A percentile compares a stretch with the other conserved stretches of the same genome.
These are phyloP conservation scores for Sardina pilchardus DNA, from an alignment of 2,113 vertebrate genomes.

Conservation along the genomic window DNA sequence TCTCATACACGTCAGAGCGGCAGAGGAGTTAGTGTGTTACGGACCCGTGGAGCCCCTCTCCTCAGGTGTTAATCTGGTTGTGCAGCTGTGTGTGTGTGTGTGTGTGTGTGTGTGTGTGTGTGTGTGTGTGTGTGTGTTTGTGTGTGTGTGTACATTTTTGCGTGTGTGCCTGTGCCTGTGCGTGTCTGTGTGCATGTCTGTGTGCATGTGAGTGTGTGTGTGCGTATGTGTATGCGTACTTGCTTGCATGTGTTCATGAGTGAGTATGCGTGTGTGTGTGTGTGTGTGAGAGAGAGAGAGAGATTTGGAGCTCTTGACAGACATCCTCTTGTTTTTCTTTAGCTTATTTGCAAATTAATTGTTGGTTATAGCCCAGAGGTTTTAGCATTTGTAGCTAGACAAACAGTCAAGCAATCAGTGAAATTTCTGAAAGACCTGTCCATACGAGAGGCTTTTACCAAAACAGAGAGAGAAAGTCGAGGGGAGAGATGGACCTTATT, in stretches of 20 bases:
- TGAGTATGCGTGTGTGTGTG: neutral
- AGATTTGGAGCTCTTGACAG: neutral
- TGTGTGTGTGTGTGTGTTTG: neutral
- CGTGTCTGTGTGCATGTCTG: neutral
- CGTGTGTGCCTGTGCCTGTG: neutral
- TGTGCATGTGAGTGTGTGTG: neutral
- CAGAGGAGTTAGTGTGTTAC: neutral
- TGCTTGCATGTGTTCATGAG: neutral
- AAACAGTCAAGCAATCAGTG: neutral
- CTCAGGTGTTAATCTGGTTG: neutral
- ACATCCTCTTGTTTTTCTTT: neutral
- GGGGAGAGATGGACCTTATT: neutral
- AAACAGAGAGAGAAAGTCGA: neutral
- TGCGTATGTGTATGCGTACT: neutral
- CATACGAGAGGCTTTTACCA: neutral
- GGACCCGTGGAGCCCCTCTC: neutral
- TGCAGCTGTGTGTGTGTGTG: neutral
- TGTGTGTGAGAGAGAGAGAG: neutral
- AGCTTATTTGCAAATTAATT: neutral
- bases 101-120: neutral
- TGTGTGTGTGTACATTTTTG: neutral
- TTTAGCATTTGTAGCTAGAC: neutral
- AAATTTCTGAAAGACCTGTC: neutral
- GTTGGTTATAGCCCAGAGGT: neutral
- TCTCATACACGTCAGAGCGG: neutral